Evolutionary conservation across 2,113 vertebrate species (phyloP), one percentile per base, ranked within the genome.

Genomic region (Podiceps cristatus): DNA sequence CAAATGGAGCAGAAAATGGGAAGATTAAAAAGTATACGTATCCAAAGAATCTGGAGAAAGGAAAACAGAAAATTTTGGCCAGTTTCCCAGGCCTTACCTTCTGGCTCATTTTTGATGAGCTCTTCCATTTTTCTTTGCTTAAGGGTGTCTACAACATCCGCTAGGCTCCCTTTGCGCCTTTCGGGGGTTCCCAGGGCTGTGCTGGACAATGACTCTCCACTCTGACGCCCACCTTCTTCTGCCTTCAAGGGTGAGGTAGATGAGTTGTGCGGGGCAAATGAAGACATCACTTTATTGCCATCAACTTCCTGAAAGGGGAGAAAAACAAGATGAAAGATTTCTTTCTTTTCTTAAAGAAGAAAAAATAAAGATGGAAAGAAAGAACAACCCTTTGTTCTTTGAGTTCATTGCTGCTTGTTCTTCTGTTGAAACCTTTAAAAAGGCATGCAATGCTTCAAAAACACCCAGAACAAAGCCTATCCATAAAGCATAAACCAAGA

Each of bases 51-150:
- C 67, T 67, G 45, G 17, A 74, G 76, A 50, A 90, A 33, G 86
- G 49, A 82, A 76, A 87, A 4, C 18, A 81, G 74, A 49, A 56
- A 37, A 67, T 52, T 53, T 75, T 64, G 78, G 49, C 68, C 86
- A 58, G 56, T 89, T 85, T 86, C 55, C 95, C 78, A 82, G 81
- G 17, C 37, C 98, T 99, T 99, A 99, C 99, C 99, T 99, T 99
- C 99, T 53, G 99, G 99, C 97, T 99, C 99, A 10, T 99, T 99
- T 97, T 99, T 99, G 96, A 99, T 99, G 97, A 99, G 98, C 98
- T 99, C 99, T 95, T 99, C 99, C 99, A 99, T 99, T 98, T 99
- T 99, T 92, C 99, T 99, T 91, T 99, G 99, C 93, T 99, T 99
- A 97, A 99, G 98, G 82, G 99, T 99, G 98, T 99, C 99, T 92